Base-by-base conservation (phyloP, 30 jellyfish, hydroid and myxozoan species). In the Aurelia sp. region DNA sequence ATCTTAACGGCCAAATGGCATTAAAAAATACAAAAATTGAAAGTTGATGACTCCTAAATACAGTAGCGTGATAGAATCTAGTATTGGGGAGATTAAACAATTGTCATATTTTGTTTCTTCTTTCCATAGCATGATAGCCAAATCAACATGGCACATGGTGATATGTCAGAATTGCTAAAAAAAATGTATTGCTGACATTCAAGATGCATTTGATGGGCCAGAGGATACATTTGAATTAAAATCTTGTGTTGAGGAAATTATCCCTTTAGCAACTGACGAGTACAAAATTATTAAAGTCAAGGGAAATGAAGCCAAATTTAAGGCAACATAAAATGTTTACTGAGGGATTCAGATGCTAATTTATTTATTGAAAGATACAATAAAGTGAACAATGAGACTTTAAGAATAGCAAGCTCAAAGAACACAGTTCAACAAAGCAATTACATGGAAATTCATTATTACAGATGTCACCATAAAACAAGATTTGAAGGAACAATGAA, bases 121-220 rank as follows among this genome's bases (percentile, higher is more conserved):
- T n/a, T 41, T 41, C 11, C 52, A 6, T 41, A 41, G 52, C 12
- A n/a, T n/a, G n/a, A 41, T 41, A 41, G 10, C 7, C 52, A 41
- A 3, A 11, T 41, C 52, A 41, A 0, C 1, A 41, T 41, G 52
- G 52, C 52, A 41, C 12, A 6, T 5, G 52, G 52, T 3, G 52
- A 41, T 41, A 10, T 60, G 21, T 60, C 70, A 4, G 70, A 60
- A 60, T 10, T 60, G 70, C 70, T 60, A n/a, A 60, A 60, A 60
- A 60, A 8, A 60, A 0, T 60, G 70, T 10, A 60, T 60, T 60
- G 70, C 70, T 60, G 70, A 60, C 35, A 60, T 60, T 60, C 33
- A 60, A 60, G 70, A 60, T 60, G 27, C 70, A 60, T 60, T 60
- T 60, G 70, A 60, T 4, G 70, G 70, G 70, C 70, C 70, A 60